These are phyloP conservation scores for Urechis unicinctus DNA, from an alignment of 2,888 invertebrate genomes.

Conservation along the genomic window DNA sequence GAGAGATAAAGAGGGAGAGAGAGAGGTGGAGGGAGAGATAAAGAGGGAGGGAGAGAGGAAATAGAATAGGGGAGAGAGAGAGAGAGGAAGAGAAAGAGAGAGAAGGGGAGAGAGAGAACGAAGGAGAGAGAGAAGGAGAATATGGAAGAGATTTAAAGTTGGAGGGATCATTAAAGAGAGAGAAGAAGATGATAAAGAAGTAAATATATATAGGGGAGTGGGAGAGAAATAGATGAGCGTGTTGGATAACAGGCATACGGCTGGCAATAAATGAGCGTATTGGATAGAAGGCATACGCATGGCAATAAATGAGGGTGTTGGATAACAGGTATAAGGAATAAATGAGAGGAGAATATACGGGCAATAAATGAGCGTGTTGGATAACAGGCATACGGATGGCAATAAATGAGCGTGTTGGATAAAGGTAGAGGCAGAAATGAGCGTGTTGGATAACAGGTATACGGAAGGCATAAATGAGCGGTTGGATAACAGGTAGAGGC, in stretches of 20 bases:
- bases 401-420: conserved; percentile 8
- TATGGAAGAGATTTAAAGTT: neutral
- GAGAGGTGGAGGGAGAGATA: too few species aligned
- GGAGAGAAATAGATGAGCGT: neutral
- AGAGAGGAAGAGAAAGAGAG: neutral
- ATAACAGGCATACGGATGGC: conserved; percentile 10
- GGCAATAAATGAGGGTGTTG: conserved; percentile 1
- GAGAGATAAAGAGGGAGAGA: too few species aligned
- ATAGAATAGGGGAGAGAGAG: neutral
- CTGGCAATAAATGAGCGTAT: conserved; percentile 17
- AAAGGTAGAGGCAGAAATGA: neutral
- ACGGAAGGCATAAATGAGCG: neutral
- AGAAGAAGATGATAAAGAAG: too few species aligned
- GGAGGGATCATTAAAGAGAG: too few species aligned
- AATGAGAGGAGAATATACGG: neutral
- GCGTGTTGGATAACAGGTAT: too few species aligned
- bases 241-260: neutral
- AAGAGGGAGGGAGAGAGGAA: too few species aligned
- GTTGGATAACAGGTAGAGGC: neutral
- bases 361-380: neutral
- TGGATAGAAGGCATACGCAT: neutral
- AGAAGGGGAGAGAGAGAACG: neutral
- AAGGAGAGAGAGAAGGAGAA: neutral
- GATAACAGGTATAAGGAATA: too few species aligned
- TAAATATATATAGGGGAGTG: too few species aligned